phyloP scores from a whole-genome alignment of 2,113 vertebrate species.

The Eidolon helvum region DNA sequence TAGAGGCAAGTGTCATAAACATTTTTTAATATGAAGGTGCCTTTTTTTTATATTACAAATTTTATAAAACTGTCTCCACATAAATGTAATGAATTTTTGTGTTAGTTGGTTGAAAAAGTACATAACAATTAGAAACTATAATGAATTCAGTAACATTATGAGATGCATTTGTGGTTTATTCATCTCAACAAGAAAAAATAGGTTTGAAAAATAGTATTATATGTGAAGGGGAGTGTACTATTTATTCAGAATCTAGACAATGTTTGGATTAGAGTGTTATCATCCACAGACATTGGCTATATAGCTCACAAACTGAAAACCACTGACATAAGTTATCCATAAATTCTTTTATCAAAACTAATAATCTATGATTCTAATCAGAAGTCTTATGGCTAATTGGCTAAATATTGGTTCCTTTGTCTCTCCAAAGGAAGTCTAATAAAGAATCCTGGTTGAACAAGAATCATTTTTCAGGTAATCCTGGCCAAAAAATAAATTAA shows the following conservation, averaged over 20 bases:
- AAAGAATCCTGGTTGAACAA: neutral
- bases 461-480: neutral
- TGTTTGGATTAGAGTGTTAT: neutral
- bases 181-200: neutral
- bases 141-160: neutral
- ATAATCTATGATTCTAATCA: neutral
- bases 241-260: neutral
- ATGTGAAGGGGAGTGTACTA: too few species aligned
- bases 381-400: neutral
- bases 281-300: neutral
- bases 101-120: neutral
- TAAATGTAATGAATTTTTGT: neutral
- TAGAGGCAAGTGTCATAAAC: neutral
- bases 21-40: neutral
- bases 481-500: neutral
- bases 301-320: neutral
- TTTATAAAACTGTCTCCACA: neutral
- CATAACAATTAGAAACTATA: neutral
- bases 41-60: neutral
- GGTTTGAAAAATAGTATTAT: neutral
- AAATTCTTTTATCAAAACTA: neutral
- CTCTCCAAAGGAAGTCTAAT: neutral
- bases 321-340: neutral
- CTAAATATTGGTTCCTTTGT: neutral
- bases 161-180: neutral